A percentile compares a stretch with the other conserved stretches of the same genome.
These are phyloP conservation scores for Oryzias curvinotus DNA, from an alignment of 2,113 vertebrate species.

Conservation along the genomic window DNA sequence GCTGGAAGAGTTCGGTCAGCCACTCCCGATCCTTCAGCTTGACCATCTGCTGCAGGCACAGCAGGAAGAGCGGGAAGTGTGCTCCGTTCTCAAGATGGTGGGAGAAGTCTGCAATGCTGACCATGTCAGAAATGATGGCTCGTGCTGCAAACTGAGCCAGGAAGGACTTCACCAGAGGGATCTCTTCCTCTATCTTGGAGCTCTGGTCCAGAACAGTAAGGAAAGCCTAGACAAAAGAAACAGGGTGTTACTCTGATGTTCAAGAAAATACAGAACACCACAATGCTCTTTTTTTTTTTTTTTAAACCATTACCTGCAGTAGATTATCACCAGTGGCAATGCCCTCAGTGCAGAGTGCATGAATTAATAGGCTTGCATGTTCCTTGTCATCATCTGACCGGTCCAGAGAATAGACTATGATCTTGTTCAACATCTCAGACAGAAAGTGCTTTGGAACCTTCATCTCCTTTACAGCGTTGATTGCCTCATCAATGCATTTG, in stretches of 20 bases:
- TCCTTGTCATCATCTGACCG: conserved; percentile 94
- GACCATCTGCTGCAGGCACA: conserved; percentile 96
- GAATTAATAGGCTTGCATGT: conserved; percentile 88
- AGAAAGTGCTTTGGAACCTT: conserved; percentile 92
- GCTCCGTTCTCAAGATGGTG: conserved; percentile 94
- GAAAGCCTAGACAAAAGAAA: conserved; percentile 79
- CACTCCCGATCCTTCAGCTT: conserved; percentile 94
- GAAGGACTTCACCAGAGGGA: conserved; percentile 97
- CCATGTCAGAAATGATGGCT: conserved; percentile 89
- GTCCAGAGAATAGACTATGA: conserved; percentile 87
- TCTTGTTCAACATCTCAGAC: conserved; percentile 95
- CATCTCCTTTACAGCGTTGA: conserved; percentile 89
- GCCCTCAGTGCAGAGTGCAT: conserved; percentile 87
- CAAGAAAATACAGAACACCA: neutral
- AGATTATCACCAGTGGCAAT: conserved; percentile 92
- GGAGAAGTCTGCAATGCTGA: conserved; percentile 92
- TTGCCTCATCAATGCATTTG: conserved; percentile 86
- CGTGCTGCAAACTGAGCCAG: conserved; percentile 96
- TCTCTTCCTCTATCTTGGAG: conserved; percentile 93
- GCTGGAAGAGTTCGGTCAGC: conserved; percentile 95
- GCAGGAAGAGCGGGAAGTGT: conserved; percentile 97
- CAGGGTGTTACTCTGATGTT: neutral
- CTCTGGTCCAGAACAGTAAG: conserved; percentile 93
- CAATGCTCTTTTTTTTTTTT: neutral
- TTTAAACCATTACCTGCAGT: conserved; percentile 83